Evolutionary conservation across 1,140 invertebrate species (phyloP), one percentile per base, ranked within the genome.

Genomic region (Caerostris extrusa): DNA sequence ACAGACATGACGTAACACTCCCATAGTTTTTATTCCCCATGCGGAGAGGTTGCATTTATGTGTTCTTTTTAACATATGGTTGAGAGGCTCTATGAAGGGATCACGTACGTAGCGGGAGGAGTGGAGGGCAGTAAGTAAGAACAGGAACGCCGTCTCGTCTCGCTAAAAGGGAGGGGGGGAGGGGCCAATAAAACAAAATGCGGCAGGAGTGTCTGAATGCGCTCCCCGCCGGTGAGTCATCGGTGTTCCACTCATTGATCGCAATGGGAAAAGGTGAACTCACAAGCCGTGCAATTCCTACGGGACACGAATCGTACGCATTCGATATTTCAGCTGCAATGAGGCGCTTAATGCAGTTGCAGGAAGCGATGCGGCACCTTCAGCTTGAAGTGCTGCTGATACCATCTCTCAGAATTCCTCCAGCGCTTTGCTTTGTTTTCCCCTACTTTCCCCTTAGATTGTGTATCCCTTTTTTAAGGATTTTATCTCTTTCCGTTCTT

Each of bases 211-310:
- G 83, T 60, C 83, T 77, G 19, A 12, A 50, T 53, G 71, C 71
- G 71, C 71, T 85, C 83, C n/a, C 71, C 57, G 56, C 90, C 90
- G 69, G 56, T 91, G 90, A 91, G 55, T 91, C 90, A 91, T 71
- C 87, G 64, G 0, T 91, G 77, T 91, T 82, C 90, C 90, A 82
- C 90, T 91, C 90, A 91, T 91, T 91, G 90, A 91, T 91, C 90
- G 90, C 90, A 81, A 58, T 34, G 57, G 7, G 58, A 81, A 56
- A 88, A 88, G 86, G 86, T 88, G 61, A 88, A 88, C 86, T 50
- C 86, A 88, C 61, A 67, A 67, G 67, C 53, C 86, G 58, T 61
- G 58, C 58, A 55, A 88, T 53, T 55, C 53, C 34, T 88, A 7
- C 53, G n/a, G 86, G 53, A 67, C 17, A 67, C 64, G 86, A 67